These are phyloP conservation scores for Megamerina dolium DNA, from an alignment of 2,888 invertebrate genomes.

Conservation along the genomic window DNA sequence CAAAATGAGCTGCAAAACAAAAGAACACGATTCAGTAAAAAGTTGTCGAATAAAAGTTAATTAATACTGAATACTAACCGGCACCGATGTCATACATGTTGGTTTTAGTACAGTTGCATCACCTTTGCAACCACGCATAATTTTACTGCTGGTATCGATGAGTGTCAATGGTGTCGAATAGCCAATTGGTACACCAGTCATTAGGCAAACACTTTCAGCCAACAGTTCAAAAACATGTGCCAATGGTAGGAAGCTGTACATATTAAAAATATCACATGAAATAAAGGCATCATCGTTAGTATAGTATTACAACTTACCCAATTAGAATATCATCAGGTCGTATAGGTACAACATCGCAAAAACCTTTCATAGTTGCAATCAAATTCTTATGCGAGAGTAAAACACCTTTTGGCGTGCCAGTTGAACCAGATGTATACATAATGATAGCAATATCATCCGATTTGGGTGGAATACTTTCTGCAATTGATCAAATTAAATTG, in stretches of 20 bases:
- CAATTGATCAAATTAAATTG: no score
- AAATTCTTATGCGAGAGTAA: conserved; percentile 76
- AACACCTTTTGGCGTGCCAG: conserved; percentile 91
- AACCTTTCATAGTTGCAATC: conserved; percentile 71
- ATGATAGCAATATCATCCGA: conserved; percentile 85
- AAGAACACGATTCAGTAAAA: conserved; percentile 11
- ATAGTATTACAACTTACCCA: conserved; percentile 47
- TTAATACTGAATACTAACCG: no score
- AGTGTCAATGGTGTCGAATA: conserved; percentile 94
- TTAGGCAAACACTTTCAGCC: conserved; percentile 79
- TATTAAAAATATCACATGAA: background rate
- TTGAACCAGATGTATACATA: conserved; percentile 99
- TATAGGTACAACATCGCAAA: conserved; percentile 71
- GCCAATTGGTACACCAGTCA: conserved; percentile 86
- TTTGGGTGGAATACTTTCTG: conserved; percentile 59
- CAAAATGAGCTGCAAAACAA: conserved; percentile 70
- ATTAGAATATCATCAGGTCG: conserved; percentile 75
- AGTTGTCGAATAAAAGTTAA: background rate
- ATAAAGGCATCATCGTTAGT: background rate
- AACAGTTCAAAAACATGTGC: conserved; percentile 96
- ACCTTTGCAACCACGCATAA: conserved; percentile 89
- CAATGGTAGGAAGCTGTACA: conserved; percentile 75
- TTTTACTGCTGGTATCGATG: conserved; percentile 89
- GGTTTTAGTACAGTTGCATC: conserved; percentile 88
- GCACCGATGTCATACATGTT: conserved; percentile 93